Conservation (phyloP, 2,113 vertebrate genomes). For the Neotoma lepida region DNA sequence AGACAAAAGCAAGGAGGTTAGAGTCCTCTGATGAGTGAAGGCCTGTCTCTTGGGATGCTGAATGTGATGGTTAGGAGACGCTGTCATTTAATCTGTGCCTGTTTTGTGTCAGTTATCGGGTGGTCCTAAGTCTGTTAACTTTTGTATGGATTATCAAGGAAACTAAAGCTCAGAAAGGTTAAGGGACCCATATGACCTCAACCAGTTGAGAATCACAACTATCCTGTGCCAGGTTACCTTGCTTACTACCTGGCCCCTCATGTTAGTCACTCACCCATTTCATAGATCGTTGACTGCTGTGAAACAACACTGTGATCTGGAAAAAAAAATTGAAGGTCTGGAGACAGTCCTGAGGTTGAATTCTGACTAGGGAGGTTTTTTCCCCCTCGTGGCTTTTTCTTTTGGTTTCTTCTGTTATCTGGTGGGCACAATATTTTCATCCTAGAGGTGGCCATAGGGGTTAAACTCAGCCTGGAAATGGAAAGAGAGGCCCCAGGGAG, state of each 20-base stretch:
- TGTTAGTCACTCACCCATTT: neutral
- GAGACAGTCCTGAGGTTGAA: neutral
- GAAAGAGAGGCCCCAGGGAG: conserved; percentile 25
- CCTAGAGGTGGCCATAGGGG: conserved; percentile 37
- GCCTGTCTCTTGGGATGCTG: conserved; percentile 4
- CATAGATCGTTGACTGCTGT: neutral
- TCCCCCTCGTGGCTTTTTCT: neutral
- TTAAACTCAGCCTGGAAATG: conserved; percentile 57
- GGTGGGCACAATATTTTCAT: conserved; percentile 33
- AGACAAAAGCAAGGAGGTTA: neutral
- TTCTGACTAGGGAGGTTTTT: conserved; percentile 9
- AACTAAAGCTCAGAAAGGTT: conserved; percentile 57
- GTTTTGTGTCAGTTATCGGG: neutral
- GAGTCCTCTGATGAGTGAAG: neutral
- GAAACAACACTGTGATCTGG: neutral
- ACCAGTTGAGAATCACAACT: neutral
- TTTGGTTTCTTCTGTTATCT: neutral
- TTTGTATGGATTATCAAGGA: conserved; percentile 21
- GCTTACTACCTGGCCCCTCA: neutral
- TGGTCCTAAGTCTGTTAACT: conserved; percentile 36
- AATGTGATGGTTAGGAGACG: conserved; percentile 8
- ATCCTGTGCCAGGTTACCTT: neutral
- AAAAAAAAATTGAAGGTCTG: neutral
- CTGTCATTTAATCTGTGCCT: conserved; percentile 19
- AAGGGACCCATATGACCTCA: conserved; percentile 55